Evolutionary conservation across 1,140 invertebrate species (phyloP), one percentile per base, ranked within the genome.

Genomic region (Drosophila lacertosa): DNA sequence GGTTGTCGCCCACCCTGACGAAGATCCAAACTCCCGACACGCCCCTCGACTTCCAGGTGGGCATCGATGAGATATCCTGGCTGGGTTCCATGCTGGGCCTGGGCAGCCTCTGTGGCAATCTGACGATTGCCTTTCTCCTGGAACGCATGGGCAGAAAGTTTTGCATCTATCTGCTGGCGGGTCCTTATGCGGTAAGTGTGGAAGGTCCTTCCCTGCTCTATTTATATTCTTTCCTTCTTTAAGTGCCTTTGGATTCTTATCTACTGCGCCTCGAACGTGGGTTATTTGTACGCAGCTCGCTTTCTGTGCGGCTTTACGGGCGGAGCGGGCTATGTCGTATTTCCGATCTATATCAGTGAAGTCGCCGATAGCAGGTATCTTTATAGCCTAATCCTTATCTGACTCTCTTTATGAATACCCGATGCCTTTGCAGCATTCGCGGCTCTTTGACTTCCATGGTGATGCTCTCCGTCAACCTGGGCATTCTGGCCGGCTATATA

Each of bases 381-480:
- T 11, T 42, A 42, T 22, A 18, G 16, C 16, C 10, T 40, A 22
- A 44, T 22, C n/a, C n/a, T 4, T 2, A 44, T 48, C 24, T 37
- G 24, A 4, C 10, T 13, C 1, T 5, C 7, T 15, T 15, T 6
- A 10, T 7, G 2, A 7, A n/a, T 4, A 5, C 32, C 1, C n/a
- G n/a, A n/a, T n/a, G n/a, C n/a, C n/a, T n/a, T 0, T 22, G 6
- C 10, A 97, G 82, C 4, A 94, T 96, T 54, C 92, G 97, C 29
- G 97, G 97, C 1, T 92, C 94, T 0, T 91, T 98, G 0, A 97
- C 96, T 0, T 95, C 96, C 0, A 94, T 96, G 83, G 95, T 97
- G 67, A 96, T 97, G 90, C 90, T 98, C 1, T 95, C 95, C 57
- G 93, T 98, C 0, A 96, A 95, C 7, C 86, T 95, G n/a, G 97